A percentile compares a stretch with the other conserved stretches of the same genome.
These are phyloP conservation scores for Lipophrys pholis DNA, from an alignment of 2,113 vertebrate genomes.

Conservation along the genomic window DNA sequence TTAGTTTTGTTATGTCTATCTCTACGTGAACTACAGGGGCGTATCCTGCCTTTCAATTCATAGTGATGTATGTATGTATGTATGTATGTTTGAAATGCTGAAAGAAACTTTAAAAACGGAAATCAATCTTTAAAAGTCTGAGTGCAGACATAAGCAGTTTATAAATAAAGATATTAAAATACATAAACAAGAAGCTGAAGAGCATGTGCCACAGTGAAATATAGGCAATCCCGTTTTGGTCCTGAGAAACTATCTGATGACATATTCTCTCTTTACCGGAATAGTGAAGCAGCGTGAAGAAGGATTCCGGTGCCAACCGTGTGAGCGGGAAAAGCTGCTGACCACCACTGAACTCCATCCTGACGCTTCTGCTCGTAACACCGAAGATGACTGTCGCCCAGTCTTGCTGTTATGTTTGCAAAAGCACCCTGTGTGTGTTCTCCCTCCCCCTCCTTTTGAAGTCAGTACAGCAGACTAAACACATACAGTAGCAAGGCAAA, in stretches of 20 bases:
- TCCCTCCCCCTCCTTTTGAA: slow-evolving; percentile 11
- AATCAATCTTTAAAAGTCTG: too few relatives aligned
- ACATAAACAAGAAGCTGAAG: background rate
- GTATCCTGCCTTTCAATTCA: too few relatives aligned
- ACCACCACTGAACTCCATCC: background rate
- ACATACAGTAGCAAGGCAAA: slow-evolving; percentile 72
- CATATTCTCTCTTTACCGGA: slow-evolving; percentile 48
- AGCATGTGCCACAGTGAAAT: background rate
- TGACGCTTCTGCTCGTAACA: background rate
- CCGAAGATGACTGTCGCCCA: background rate
- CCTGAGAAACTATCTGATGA: background rate
- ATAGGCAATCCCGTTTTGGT: background rate
- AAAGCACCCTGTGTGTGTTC: background rate
- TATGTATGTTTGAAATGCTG: too few relatives aligned
- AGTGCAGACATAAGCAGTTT: too few relatives aligned
- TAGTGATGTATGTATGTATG: too few relatives aligned
- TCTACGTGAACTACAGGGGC: too few relatives aligned
- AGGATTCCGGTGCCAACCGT: background rate
- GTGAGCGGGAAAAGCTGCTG: background rate
- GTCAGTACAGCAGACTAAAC: slow-evolving; percentile 74
- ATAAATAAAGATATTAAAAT: background rate
- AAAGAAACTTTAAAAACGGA: too few relatives aligned
- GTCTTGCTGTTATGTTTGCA: slow-evolving; percentile 2
- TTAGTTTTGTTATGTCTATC: too few relatives aligned
- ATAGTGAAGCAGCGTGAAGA: slow-evolving; percentile 33